phyloP scores from a whole-genome alignment of 2,888 invertebrate species.

The Molorchus minor region DNA sequence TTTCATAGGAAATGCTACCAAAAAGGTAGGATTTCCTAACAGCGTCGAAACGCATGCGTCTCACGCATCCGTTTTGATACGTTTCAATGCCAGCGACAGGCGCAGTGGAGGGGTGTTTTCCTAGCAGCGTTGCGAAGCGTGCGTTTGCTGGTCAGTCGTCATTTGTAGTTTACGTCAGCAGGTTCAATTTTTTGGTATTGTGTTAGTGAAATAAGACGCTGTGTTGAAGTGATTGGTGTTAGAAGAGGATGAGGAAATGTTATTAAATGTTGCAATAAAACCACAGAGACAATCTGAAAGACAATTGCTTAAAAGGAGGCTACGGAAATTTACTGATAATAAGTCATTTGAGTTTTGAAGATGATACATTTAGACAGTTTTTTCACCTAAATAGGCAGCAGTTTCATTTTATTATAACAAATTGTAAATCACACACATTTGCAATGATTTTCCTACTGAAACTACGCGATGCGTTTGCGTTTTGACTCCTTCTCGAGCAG shows the following conservation, averaged over 20 bases:
- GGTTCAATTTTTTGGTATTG: no score
- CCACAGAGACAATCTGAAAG: background rate
- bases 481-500: slow-evolving; percentile 1
- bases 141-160: background rate
- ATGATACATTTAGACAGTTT: no score
- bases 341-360: no score
- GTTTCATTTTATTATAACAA: no score
- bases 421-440: no score
- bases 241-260: background rate
- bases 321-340: background rate
- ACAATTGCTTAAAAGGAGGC: background rate
- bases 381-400: no score
- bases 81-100: background rate
- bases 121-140: background rate
- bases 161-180: no score
- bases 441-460: background rate
- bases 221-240: background rate
- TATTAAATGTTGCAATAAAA: background rate
- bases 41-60: no score
- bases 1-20: no score
- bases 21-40: no score
- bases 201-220: no score
- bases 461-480: slow-evolving; percentile 3
- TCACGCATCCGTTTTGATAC: no score
- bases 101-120: background rate